Conservation (phyloP, 2,888 invertebrate genomes). For the Eupithecia dodoneata region DNA sequence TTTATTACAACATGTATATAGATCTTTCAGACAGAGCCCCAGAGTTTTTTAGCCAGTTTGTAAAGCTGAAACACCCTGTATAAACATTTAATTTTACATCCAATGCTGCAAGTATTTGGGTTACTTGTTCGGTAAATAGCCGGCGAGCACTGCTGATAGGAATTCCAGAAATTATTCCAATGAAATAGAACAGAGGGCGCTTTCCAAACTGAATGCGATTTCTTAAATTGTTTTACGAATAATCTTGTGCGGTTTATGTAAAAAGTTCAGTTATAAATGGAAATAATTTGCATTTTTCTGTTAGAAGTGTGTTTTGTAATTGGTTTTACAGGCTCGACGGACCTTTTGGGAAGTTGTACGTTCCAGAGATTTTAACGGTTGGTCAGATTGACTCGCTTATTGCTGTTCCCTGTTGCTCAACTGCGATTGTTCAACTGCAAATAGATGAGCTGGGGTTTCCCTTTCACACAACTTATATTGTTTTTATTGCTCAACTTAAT, state of each 20-base stretch:
- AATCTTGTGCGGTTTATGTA: slow-evolving; percentile 12
- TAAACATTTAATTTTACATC: slow-evolving; percentile 30
- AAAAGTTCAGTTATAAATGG: slow-evolving; percentile 2
- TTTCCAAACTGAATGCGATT: slow-evolving; percentile 21
- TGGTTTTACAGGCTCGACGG: background rate
- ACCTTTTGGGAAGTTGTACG: background rate
- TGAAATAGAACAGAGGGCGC: slow-evolving; percentile 14
- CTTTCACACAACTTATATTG: no score
- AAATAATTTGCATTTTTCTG: slow-evolving; percentile 6
- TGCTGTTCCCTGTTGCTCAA: no score
- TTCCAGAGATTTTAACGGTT: background rate
- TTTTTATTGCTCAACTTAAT: no score
- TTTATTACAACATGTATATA: no score
- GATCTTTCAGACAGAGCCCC: background rate
- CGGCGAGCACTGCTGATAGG: slow-evolving; percentile 24
- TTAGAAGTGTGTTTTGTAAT: slow-evolving; percentile 1
- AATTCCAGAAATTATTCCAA: slow-evolving; percentile 28
- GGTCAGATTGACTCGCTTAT: background rate
- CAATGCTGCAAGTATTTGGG: slow-evolving; percentile 28
- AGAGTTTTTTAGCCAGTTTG: background rate
- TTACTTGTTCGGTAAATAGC: slow-evolving; percentile 32
- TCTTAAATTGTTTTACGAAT: slow-evolving; percentile 25
- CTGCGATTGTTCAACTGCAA: no score
- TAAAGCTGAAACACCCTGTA: slow-evolving; percentile 21
- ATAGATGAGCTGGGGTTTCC: no score